phyloP scores from a whole-genome alignment of 1,140 invertebrate genomes.

The Ephestia elutella region DNA sequence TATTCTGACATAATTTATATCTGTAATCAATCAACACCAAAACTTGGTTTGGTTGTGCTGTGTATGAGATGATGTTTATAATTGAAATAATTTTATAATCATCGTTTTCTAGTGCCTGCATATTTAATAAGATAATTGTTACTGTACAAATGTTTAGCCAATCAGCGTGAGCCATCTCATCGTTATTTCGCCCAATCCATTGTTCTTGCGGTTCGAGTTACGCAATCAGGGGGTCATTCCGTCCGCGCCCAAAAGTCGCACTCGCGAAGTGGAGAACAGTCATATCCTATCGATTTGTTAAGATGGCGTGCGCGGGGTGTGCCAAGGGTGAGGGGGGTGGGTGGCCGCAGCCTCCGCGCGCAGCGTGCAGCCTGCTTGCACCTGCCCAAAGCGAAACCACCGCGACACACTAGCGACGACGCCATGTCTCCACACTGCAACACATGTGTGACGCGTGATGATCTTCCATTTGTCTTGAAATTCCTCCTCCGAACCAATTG shows the following conservation, averaged over 20 bases:
- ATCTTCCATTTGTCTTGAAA: conserved; percentile 1
- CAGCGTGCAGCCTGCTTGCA: conserved; percentile 60
- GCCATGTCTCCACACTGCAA: conserved; percentile 17
- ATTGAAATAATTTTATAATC: too few relatives aligned
- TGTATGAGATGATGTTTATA: too few relatives aligned
- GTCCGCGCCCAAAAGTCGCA: conserved; percentile 65
- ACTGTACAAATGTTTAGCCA: conserved; percentile 1
- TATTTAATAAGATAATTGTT: neutral
- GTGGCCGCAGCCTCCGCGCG: conserved; percentile 46
- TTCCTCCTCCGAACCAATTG: neutral
- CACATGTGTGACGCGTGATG: conserved; percentile 10
- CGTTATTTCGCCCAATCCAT: conserved; percentile 10
- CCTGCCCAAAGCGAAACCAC: conserved; percentile 51
- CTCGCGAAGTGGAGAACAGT: conserved; percentile 74
- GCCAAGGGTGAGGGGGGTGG: conserved; percentile 33
- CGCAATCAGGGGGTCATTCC: conserved; percentile 58
- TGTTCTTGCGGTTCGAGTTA: conserved; percentile 36
- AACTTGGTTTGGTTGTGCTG: too few relatives aligned
- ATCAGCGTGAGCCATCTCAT: neutral
- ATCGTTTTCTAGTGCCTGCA: too few relatives aligned
- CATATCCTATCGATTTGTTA: conserved; percentile 76
- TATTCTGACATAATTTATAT: too few relatives aligned
- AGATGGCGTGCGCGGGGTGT: conserved; percentile 75
- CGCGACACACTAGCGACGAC: conserved; percentile 61
- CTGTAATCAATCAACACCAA: too few relatives aligned